phyloP scores from a whole-genome alignment of 2,797 vertebrate genomes.

The Mionectes olivaceus region DNA sequence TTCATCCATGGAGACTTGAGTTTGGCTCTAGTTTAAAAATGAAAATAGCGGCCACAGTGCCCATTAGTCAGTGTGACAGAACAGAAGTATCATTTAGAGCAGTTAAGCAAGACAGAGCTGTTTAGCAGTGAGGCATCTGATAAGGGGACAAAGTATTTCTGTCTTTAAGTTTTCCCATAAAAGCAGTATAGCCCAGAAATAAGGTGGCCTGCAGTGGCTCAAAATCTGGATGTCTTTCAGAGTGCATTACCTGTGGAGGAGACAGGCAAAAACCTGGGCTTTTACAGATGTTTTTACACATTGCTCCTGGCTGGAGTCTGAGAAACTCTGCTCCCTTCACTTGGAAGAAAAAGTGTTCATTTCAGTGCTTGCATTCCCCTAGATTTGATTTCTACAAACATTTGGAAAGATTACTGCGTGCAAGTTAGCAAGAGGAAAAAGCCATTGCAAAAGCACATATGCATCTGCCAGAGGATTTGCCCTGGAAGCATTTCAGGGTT shows the following conservation, averaged over 20 bases:
- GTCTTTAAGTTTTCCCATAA: neutral
- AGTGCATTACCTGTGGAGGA: neutral
- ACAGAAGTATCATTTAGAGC: neutral
- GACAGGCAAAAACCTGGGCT: neutral
- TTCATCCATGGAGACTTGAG: constrained; percentile 27
- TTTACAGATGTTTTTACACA: neutral
- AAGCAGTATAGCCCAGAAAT: neutral
- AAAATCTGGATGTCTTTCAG: neutral
- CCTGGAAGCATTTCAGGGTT: neutral
- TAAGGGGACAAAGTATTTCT: neutral
- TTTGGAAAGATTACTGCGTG: neutral
- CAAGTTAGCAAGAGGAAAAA: neutral
- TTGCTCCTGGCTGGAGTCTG: neutral
- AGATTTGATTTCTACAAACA: neutral
- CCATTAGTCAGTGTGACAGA: constrained; percentile 27
- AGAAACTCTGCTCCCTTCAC: neutral
- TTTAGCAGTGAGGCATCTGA: neutral
- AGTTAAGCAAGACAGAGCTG: neutral
- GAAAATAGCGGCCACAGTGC: neutral
- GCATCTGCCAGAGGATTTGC: neutral
- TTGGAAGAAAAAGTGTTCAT: neutral
- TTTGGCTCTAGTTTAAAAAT: constrained; percentile 48
- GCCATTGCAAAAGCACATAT: neutral
- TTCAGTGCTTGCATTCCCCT: neutral
- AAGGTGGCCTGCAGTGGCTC: neutral